These are phyloP conservation scores for Oophaga sylvatica DNA, from an alignment of 2,797 vertebrate species.

Conservation along the genomic window DNA sequence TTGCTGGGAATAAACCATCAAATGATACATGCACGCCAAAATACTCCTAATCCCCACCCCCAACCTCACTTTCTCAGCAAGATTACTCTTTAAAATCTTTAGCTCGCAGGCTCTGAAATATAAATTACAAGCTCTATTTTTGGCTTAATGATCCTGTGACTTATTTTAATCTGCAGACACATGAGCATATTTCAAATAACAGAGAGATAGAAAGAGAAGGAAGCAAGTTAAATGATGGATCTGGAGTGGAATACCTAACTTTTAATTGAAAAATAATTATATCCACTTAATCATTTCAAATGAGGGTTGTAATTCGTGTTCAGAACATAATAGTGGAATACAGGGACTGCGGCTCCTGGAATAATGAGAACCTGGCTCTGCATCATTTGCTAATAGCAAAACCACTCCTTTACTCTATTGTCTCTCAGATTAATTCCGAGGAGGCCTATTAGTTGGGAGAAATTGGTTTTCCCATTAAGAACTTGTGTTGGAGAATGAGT, in stretches of 20 bases:
- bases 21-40: slow-evolving; percentile 26
- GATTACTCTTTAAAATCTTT: slow-evolving; percentile 55
- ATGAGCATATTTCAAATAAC: slow-evolving; percentile 66
- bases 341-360: slow-evolving; percentile 88
- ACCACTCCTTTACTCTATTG: slow-evolving; percentile 97
- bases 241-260: slow-evolving; percentile 94
- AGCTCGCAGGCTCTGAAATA: slow-evolving; percentile 52
- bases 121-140: slow-evolving; percentile 62
- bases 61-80: slow-evolving; percentile 26
- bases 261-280: slow-evolving; percentile 99
- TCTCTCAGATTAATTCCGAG: slow-evolving; percentile 99
- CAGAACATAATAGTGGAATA: slow-evolving; percentile 91
- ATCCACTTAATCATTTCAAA: slow-evolving; percentile 99
- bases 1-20: slow-evolving; percentile 25
- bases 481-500: slow-evolving; percentile 95
- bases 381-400: slow-evolving; percentile 91
- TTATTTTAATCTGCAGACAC: slow-evolving; percentile 69
- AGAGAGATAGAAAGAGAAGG: slow-evolving; percentile 54
- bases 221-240: slow-evolving; percentile 80
- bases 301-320: slow-evolving; percentile 97
- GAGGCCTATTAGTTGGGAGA: slow-evolving; percentile 99
- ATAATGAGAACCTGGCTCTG: slow-evolving; percentile 99
- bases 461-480: slow-evolving; percentile 99
- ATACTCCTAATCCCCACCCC: slow-evolving; percentile 43
- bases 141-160: slow-evolving; percentile 61